Evolutionary conservation across 2,888 invertebrate species (phyloP).

Genomic region (Carpatolechia fugitivella): DNA sequence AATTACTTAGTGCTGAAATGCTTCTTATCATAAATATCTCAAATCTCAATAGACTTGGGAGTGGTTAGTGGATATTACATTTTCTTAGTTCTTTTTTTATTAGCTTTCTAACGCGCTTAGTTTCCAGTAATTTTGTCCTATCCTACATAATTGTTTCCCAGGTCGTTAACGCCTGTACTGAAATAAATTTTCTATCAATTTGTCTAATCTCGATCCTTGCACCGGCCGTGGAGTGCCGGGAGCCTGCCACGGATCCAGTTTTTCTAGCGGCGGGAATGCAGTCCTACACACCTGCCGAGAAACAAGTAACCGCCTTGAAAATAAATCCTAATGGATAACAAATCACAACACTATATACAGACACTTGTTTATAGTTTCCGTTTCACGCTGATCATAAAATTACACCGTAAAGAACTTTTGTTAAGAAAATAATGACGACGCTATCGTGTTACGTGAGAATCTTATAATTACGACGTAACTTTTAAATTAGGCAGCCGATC

Average conservation of each 20-base stretch:
- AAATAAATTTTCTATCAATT: slow-evolving; percentile 53
- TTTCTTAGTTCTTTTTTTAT: too few species aligned
- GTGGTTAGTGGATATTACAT: too few species aligned
- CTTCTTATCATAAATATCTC: too few species aligned
- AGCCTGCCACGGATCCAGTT: slow-evolving; percentile 61
- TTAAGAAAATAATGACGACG: not conserved
- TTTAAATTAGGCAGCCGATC: not conserved
- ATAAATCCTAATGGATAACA: slow-evolving; percentile 46
- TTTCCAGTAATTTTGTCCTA: too few species aligned
- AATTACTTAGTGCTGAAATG: too few species aligned
- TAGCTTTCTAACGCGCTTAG: too few species aligned
- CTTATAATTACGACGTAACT: slow-evolving; percentile 4
- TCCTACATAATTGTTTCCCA: slow-evolving; percentile 38
- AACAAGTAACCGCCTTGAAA: slow-evolving; percentile 33
- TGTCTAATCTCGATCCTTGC: slow-evolving; percentile 52
- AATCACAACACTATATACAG: slow-evolving; percentile 20
- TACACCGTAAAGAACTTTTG: slow-evolving; percentile 1
- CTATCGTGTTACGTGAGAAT: not conserved
- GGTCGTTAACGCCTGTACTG: slow-evolving; percentile 39
- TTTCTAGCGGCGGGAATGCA: slow-evolving; percentile 71
- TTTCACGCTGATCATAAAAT: slow-evolving; percentile 10
- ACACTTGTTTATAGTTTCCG: slow-evolving; percentile 7
- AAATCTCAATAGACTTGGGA: too few species aligned
- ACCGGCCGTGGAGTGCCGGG: slow-evolving; percentile 39
- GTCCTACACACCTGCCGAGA: slow-evolving; percentile 64